Conservation (phyloP, 1,140 invertebrate species). For the Hycleus phaleratus region DNA sequence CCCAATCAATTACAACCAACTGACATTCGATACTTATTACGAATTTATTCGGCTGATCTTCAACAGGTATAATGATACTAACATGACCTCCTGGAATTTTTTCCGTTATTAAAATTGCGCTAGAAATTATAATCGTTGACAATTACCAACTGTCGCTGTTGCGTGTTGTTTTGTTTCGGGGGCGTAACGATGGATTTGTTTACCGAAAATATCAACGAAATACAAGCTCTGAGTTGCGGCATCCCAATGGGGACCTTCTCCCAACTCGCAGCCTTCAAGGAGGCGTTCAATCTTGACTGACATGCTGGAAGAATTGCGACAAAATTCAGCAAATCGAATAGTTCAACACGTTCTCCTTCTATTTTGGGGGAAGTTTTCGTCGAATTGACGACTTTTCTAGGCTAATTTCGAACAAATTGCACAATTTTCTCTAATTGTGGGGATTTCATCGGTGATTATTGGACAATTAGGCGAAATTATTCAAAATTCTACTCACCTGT, state of each 20-base stretch:
- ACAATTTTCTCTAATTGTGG: no score
- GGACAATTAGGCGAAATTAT: no score
- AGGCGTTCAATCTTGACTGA: conserved; percentile 20
- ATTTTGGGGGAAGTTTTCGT: no score
- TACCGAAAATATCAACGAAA: conserved; percentile 56
- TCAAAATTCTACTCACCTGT: no score
- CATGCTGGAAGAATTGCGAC: no score
- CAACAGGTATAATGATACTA: conserved; percentile 55
- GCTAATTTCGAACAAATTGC: no score
- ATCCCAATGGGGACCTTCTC: conserved; percentile 66
- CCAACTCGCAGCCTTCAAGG: conserved; percentile 35
- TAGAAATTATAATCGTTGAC: neutral
- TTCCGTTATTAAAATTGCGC: neutral
- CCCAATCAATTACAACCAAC: conserved; percentile 58
- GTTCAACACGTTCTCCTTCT: no score
- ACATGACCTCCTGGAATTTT: conserved; percentile 32
- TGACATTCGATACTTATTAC: conserved; percentile 50
- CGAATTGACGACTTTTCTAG: no score
- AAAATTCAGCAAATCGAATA: no score
- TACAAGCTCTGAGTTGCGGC: conserved; percentile 50
- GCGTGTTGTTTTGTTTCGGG: conserved; percentile 29
- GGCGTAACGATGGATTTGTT: conserved; percentile 42
- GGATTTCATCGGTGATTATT: no score
- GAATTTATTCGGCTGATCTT: conserved; percentile 51
- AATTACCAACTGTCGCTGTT: conserved; percentile 27